Evolutionary conservation across 2,888 invertebrate genomes (phyloP), one percentile per base, ranked within the genome.

Genomic region (Melinopterus prodromus): DNA sequence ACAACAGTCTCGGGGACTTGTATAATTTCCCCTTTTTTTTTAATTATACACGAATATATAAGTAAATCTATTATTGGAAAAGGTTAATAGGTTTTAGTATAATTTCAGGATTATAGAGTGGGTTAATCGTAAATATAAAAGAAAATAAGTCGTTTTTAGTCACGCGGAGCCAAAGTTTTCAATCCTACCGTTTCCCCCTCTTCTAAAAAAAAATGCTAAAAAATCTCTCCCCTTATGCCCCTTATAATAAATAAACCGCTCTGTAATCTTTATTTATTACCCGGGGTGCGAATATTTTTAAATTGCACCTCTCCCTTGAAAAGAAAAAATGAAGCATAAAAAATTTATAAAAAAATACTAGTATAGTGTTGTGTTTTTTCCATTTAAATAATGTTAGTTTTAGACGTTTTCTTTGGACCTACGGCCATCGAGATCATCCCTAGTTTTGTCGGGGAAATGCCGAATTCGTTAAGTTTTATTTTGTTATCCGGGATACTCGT

Each of bases 31-130:
- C 12, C 53, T 7, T 9, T 53, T 53, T 80, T 77, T 84, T 83
- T 82, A 83, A 83, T 83, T 84, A 82, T 84, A 83, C 83, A 83
- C 80, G 83, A 83, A 80, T 83, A 84, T 85, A 83, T 84, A 85
- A 83, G 79, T 84, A 83, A 53, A 12, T 53, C 9, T 53, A 26
- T 53, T 84, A 84, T 82, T 83, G 80, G 81, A 79, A 84, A 85
- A 83, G 84, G 84, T 84, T 84, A 84, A 84, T 82, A 84, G 85
- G 85, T 85, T 81, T 80, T 82, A 80, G 80, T 78, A 80, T 79
- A 76, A 77, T 81, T 78, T 78, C 53, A 53, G 53, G 82, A 78
- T 84, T 83, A 82, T 83, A 81, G 82, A 81, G 84, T 82, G 80
- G 72, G 38, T 80, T 78, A 81, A 78, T 77, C 77, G 78, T 79